Evolutionary conservation across 2,888 invertebrate genomes (phyloP).

Genomic region (Orthosia incerta): DNA sequence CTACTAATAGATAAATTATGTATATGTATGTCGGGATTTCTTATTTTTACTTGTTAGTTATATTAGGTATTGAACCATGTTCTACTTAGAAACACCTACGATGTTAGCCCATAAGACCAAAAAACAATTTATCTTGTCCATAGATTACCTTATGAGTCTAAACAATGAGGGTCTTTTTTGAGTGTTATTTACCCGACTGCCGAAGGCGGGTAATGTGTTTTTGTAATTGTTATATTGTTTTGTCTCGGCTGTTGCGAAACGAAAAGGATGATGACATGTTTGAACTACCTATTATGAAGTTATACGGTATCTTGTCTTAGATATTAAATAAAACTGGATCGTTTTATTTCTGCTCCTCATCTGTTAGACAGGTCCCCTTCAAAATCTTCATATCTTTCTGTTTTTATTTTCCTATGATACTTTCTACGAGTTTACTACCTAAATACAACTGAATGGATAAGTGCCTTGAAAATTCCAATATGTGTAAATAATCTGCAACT

Average conservation of each 20-base stretch:
- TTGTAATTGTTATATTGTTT: constrained; percentile 28
- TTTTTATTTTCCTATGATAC: neutral
- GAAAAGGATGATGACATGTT: neutral
- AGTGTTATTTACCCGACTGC: too few relatives aligned
- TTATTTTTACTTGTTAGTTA: neutral
- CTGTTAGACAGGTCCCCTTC: neutral
- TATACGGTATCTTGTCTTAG: neutral
- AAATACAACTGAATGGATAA: neutral
- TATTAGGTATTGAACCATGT: constrained; percentile 12
- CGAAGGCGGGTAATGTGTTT: too few relatives aligned
- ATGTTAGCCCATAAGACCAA: constrained; percentile 15
- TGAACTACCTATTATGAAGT: neutral
- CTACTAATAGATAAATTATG: too few relatives aligned
- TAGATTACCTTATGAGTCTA: constrained; percentile 27
- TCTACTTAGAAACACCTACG: constrained; percentile 1
- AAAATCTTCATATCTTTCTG: too few relatives aligned
- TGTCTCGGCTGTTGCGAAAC: neutral
- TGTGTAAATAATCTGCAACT: too few relatives aligned
- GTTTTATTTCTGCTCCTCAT: too few relatives aligned
- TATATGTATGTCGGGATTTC: too few relatives aligned
- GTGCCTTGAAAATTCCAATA: neutral
- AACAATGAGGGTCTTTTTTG: constrained; percentile 36
- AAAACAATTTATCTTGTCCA: constrained; percentile 15
- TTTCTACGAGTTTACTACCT: neutral
- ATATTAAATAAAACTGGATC: too few relatives aligned